Conservation (phyloP, 53 echinoderm and acorn worm species). For the Zoroaster sp. region DNA sequence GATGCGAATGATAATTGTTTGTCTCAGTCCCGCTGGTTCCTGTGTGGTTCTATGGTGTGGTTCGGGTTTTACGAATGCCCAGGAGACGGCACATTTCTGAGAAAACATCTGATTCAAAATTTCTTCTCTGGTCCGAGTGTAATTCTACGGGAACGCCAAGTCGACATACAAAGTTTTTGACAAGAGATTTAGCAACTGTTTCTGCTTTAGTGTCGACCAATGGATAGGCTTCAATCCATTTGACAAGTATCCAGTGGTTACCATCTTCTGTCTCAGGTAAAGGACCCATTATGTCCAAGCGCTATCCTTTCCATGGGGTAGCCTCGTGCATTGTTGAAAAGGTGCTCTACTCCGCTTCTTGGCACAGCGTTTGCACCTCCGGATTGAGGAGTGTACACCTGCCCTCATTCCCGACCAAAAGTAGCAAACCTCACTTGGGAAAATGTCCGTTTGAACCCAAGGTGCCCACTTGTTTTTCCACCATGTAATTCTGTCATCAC, state of each 20-base stretch:
- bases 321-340: background rate
- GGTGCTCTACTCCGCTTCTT: background rate
- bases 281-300: constrained; percentile 26
- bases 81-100: constrained; percentile 32
- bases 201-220: constrained; percentile 17
- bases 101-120: constrained; percentile 48
- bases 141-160: constrained; percentile 38
- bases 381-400: background rate
- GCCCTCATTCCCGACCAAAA: constrained; percentile 4
- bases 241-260: constrained; percentile 27
- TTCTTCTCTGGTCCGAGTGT: constrained; percentile 54
- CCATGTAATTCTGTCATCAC: background rate
- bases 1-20: constrained; percentile 15
- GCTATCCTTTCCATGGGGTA: constrained; percentile 23
- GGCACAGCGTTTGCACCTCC: background rate
- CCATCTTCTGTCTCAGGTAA: background rate
- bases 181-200: constrained; percentile 30
- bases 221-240: constrained; percentile 54
- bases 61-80: constrained; percentile 43
- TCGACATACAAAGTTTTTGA: constrained; percentile 31
- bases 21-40: constrained; percentile 43
- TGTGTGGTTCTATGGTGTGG: constrained; percentile 42
- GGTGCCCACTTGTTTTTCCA: background rate
- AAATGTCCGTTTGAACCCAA: background rate
- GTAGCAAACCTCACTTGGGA: background rate